Percentiles rank a stretch among this genome's conserved stretches.
These are phyloP conservation scores for Parasteatoda tepidariorum DNA, from an alignment of 1,140 invertebrate genomes.

Conservation along the genomic window DNA sequence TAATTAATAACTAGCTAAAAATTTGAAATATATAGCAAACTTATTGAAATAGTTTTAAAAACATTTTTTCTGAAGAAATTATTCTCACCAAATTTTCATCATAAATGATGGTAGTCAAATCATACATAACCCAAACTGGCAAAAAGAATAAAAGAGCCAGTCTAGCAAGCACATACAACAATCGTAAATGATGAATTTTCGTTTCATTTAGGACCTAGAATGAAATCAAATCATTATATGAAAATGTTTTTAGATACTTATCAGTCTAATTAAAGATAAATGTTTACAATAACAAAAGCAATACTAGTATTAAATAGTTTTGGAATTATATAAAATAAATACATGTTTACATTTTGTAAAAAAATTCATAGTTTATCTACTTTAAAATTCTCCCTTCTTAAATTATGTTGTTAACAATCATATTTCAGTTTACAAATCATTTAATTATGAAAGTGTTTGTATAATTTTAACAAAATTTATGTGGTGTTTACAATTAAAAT, in stretches of 20 bases:
- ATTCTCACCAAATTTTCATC: constrained; percentile 73
- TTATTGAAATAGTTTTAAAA: too few species aligned
- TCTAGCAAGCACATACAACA: constrained; percentile 85
- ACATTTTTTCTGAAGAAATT: too few species aligned
- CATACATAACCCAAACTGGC: constrained; percentile 87
- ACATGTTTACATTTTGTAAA: too few species aligned
- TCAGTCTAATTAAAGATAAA: constrained; percentile 2
- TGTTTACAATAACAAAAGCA: not conserved
- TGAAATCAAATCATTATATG: constrained; percentile 50
- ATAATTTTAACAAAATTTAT: too few species aligned
- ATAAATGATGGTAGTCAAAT: constrained; percentile 76
- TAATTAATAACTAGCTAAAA: not conserved
- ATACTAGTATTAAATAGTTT: too few species aligned
- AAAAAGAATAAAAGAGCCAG: constrained; percentile 85
- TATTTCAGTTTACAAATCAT: too few species aligned
- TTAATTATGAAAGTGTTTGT: too few species aligned
- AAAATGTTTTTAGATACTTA: constrained; percentile 19
- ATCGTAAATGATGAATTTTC: constrained; percentile 85
- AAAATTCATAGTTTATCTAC: too few species aligned
- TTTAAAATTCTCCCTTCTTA: too few species aligned
- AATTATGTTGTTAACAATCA: too few species aligned
- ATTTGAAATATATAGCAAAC: not conserved
- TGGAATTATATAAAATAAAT: too few species aligned
- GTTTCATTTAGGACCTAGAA: constrained; percentile 85
- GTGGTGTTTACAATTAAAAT: too few species aligned